These are phyloP conservation scores for Prolemur simus DNA, from an alignment of 2,113 vertebrate species.

Conservation along the genomic window DNA sequence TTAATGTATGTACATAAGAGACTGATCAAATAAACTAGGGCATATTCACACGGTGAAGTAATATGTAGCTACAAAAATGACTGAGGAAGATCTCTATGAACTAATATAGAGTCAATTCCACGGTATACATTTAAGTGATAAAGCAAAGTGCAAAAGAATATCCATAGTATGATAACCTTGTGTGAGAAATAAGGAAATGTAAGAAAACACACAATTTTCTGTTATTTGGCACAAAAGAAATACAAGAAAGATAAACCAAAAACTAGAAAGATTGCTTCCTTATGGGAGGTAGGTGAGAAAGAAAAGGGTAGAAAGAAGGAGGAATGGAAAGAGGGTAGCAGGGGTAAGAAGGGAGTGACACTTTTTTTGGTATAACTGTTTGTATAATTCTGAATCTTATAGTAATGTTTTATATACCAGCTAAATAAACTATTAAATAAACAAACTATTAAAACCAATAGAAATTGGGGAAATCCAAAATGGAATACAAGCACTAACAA, in stretches of 20 bases:
- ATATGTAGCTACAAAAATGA: background rate
- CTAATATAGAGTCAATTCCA: background rate
- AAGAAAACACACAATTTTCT: background rate
- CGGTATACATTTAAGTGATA: background rate
- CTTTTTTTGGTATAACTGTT: background rate
- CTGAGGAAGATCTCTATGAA: background rate
- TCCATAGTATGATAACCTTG: background rate
- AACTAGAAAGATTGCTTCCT: background rate
- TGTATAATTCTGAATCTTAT: background rate
- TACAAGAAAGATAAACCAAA: background rate
- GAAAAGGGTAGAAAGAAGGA: background rate
- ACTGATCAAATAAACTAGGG: background rate
- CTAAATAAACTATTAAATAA: background rate
- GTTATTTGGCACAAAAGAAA: background rate
- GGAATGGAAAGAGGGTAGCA: background rate
- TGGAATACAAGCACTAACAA: background rate
- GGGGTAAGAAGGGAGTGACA: background rate
- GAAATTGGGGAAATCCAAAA: background rate
- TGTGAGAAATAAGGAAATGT: background rate
- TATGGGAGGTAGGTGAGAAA: background rate
- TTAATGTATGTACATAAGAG: background rate
- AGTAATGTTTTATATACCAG: background rate
- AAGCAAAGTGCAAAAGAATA: background rate
- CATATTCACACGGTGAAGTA: background rate
- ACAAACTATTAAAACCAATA: background rate